phyloP scores from a whole-genome alignment of 2,888 invertebrate genomes.

The Trissonchulus latispiculum region DNA sequence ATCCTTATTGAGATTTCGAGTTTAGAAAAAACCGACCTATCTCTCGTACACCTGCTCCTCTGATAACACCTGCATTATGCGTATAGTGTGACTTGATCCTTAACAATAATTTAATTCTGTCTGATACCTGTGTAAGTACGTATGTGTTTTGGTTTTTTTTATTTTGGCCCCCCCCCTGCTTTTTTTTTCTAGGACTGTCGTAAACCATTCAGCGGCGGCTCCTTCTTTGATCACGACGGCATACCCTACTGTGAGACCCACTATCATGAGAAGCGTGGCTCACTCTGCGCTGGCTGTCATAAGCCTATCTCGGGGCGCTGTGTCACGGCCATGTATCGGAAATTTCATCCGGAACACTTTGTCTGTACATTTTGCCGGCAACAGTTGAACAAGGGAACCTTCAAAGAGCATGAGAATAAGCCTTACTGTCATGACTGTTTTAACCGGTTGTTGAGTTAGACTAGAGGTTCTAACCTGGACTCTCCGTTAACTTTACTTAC shows the following conservation, averaged over 20 bases:
- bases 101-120: too few relatives aligned
- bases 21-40: too few relatives aligned
- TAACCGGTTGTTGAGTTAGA: slow-evolving; percentile 84
- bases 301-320: slow-evolving; percentile 81
- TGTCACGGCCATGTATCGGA: slow-evolving; percentile 96
- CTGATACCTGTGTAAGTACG: too few relatives aligned
- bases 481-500: too few relatives aligned
- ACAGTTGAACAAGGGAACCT: slow-evolving; percentile 95
- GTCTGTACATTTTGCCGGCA: slow-evolving; percentile 98
- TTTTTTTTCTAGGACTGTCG: slow-evolving; percentile 72
- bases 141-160: too few relatives aligned
- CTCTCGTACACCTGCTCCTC: too few relatives aligned
- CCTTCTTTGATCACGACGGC: slow-evolving; percentile 97
- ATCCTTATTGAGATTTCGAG: too few relatives aligned
- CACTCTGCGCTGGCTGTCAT: slow-evolving; percentile 92
- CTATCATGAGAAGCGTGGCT: slow-evolving; percentile 92
- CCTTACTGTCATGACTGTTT: slow-evolving; percentile 97
- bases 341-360: slow-evolving; percentile 99
- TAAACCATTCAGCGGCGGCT: slow-evolving; percentile 88
- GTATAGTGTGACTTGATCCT: too few relatives aligned
- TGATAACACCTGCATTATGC: too few relatives aligned
- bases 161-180: too few relatives aligned
- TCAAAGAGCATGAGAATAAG: slow-evolving; percentile 97
- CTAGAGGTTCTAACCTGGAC: too few relatives aligned
- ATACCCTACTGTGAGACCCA: slow-evolving; percentile 97